These are phyloP conservation scores for Esperia sulphurella DNA, from an alignment of 2,888 invertebrate species.

Conservation along the genomic window DNA sequence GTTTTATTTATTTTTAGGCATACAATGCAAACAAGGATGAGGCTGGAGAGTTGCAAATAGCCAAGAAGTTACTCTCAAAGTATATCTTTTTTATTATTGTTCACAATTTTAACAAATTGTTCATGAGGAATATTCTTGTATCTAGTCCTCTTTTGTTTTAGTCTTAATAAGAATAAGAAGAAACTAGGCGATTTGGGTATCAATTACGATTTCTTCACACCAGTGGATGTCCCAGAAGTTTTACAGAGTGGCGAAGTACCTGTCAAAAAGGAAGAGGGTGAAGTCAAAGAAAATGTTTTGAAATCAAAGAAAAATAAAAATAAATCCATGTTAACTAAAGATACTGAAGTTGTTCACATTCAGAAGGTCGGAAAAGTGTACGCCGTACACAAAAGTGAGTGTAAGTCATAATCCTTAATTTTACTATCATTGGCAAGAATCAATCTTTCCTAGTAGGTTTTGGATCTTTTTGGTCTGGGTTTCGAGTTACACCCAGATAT, in stretches of 20 bases:
- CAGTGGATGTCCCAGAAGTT: conserved; percentile 66
- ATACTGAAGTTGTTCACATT: background rate
- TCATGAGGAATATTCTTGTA: background rate
- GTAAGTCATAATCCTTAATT: background rate
- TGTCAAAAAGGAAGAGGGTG: conserved; percentile 7
- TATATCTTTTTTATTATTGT: conserved; percentile 22
- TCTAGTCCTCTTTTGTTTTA: conserved; percentile 28
- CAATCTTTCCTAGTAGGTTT: no score
- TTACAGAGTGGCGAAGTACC: no score
- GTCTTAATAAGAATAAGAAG: conserved; percentile 62
- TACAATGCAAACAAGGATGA: conserved; percentile 61
- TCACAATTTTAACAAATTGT: background rate
- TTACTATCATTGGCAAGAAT: no score
- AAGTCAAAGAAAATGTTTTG: conserved; percentile 2
- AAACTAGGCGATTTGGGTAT: conserved; percentile 71
- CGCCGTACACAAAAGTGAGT: background rate
- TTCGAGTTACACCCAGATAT: no score
- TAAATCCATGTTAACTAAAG: conserved; percentile 6
- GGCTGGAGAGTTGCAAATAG: conserved; percentile 49
- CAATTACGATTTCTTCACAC: conserved; percentile 71
- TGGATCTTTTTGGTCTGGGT: no score
- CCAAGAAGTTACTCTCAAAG: conserved; percentile 55
- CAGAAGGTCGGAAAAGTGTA: no score
- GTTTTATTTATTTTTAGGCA: conserved; percentile 33
- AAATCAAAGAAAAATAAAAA: conserved; percentile 12